Base-by-base conservation (phyloP, 2,113 vertebrate genomes). In the Neodontobutis hainanensis region DNA sequence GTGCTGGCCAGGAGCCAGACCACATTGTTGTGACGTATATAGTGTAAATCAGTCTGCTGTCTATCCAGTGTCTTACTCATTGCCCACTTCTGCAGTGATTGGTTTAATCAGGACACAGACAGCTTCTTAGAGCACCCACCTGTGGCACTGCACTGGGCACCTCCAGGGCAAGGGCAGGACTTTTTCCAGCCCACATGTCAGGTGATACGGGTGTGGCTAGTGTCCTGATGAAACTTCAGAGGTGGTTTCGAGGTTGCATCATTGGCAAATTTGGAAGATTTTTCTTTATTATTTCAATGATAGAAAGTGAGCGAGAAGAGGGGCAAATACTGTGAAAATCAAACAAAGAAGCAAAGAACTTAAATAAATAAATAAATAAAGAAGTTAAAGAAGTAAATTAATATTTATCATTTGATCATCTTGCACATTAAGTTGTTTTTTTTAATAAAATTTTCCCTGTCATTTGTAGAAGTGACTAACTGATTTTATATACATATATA, bases 1-100 rank as follows among this genome's bases (percentile, higher is more conserved):
- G 44, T 2, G 0, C 56, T 87, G 87, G 76, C 80, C 78, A 45
- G 10, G 14, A 63, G 80, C 89, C 85, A 90, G 75, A 84, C 89
- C 68, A 55, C 87, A 82, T 48, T 53, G 27, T 51, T 65, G 55
- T 76, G 79, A 85, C 55, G 50, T 87, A 80, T 87, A 80, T 40
- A 59, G 34, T 60, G 75, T 66, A 44, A 71, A 59, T 44, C 65
- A 11, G 70, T 63, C 76, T 75, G 67, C 48, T 73, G 57, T 83
- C 81, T 78, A 53, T 65, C 52, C 34, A 11, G 59, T 16, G 0
- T 64, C 27, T 89, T 88, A 87, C 61, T 89, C 86, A 89, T 67
- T 38, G 14, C 43, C 56, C 42, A 34, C 15, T 68, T 16, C 55
- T 8, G 34, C 36, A 57, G 46, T 57, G 63, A 82, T 82, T 77